A percentile compares a stretch with the other conserved stretches of the same genome.
Conservation (phyloP, 2,888 invertebrate species). For the Rhingia campestris region DNA sequence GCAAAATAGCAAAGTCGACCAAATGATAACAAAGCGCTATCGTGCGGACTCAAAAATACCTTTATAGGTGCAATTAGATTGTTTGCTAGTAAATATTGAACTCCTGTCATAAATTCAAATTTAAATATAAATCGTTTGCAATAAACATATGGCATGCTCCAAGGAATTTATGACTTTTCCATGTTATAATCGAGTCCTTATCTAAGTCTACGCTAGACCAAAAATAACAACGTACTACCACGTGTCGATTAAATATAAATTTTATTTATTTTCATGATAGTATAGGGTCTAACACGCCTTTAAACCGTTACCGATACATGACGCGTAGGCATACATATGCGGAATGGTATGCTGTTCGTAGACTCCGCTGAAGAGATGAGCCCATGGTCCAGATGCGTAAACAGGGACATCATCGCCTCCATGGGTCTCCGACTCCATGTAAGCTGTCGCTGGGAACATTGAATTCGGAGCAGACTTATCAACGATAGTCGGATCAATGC, state of each 20-base stretch:
- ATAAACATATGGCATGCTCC: too few species aligned
- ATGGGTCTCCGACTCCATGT: slow-evolving; percentile 85
- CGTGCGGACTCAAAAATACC: too few species aligned
- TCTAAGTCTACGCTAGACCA: too few species aligned
- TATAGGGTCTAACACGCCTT: slow-evolving; percentile 79
- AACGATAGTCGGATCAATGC: slow-evolving; percentile 78
- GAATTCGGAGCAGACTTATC: slow-evolving; percentile 76
- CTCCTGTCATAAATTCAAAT: too few species aligned
- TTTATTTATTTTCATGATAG: not conserved
- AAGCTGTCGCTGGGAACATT: slow-evolving; percentile 85
- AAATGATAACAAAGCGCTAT: too few species aligned
- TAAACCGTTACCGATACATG: slow-evolving; percentile 87
- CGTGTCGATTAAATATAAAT: not conserved
- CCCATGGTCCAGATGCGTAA: slow-evolving; percentile 90
- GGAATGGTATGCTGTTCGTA: slow-evolving; percentile 92
- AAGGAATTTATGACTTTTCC: too few species aligned
- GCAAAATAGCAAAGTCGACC: too few species aligned
- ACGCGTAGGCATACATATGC: slow-evolving; percentile 88
- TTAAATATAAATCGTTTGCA: too few species aligned
- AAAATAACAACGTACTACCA: not conserved
- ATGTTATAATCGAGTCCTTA: too few species aligned
- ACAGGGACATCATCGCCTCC: slow-evolving; percentile 92
- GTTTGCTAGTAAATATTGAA: too few species aligned
- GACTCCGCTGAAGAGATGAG: slow-evolving; percentile 91
- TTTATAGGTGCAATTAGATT: too few species aligned